A percentile compares a stretch with the other conserved stretches of the same genome.
Conservation (phyloP, 1,140 invertebrate genomes). For the Drosophila sucinea region DNA sequence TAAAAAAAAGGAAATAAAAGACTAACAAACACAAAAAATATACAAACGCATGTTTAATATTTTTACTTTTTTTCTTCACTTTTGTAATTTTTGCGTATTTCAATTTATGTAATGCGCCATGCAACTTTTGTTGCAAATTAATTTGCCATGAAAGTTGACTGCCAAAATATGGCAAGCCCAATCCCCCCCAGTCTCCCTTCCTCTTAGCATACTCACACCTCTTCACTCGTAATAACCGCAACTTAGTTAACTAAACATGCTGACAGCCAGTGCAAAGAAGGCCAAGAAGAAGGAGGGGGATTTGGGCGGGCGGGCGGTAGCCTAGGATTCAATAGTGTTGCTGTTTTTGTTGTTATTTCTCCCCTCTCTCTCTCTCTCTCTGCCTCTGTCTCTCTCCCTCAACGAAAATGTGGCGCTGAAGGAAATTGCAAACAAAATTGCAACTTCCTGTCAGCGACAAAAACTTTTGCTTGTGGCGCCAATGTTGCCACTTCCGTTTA, state of each 20-base stretch:
- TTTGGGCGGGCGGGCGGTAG: neutral
- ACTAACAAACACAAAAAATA: conserved; percentile 30
- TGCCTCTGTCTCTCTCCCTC: neutral
- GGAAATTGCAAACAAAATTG: conserved; percentile 82
- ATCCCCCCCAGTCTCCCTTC: conserved; percentile 26
- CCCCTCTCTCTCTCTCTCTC: neutral
- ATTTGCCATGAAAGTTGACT: conserved; percentile 75
- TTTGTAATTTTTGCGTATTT: conserved; percentile 62
- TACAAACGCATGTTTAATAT: conserved; percentile 16
- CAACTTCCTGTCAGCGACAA: conserved; percentile 81
- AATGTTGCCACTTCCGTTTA: conserved; percentile 80
- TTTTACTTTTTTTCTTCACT: neutral
- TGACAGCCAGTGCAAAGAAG: conserved; percentile 55
- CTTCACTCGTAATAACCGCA: conserved; percentile 75
- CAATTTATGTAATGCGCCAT: conserved; percentile 68
- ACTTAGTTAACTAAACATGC: conserved; percentile 81
- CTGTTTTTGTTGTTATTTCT: conserved; percentile 38
- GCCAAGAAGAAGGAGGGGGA: conserved; percentile 4
- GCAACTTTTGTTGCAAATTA: conserved; percentile 80
- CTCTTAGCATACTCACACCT: conserved; percentile 34
- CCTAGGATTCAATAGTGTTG: conserved; percentile 17
- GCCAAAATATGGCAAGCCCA: conserved; percentile 52
- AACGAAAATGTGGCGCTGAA: conserved; percentile 70
- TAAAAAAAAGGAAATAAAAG: no score
- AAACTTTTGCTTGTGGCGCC: conserved; percentile 79